Conservation (phyloP, 2,888 invertebrate genomes). For the Drosophila merina region DNA sequence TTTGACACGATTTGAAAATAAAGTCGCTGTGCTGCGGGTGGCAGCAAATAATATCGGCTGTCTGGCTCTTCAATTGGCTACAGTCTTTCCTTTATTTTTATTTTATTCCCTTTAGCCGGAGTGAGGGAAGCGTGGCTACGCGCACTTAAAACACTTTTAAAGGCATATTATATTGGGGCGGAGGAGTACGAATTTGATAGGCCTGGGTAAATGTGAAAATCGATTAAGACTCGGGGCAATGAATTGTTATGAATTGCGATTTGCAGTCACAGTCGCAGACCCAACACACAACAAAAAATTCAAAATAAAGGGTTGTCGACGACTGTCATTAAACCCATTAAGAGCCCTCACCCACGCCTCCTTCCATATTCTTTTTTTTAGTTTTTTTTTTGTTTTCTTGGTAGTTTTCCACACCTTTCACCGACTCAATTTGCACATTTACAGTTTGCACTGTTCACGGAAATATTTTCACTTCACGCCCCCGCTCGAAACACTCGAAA, state of each 20-base stretch:
- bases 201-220: conserved; percentile 36
- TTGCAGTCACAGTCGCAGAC: not conserved
- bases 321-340: conserved; percentile 33
- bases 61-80: conserved; percentile 24
- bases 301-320: conserved; percentile 6
- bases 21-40: conserved; percentile 47
- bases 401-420: conserved; percentile 26
- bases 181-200: conserved; percentile 38
- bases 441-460: conserved; percentile 24
- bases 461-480: conserved; percentile 3
- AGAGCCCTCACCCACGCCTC: not conserved
- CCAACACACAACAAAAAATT: not conserved
- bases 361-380: not conserved
- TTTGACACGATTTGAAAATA: conserved; percentile 70
- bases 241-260: conserved; percentile 39
- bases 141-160: conserved; percentile 61
- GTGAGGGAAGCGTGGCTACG: conserved; percentile 48
- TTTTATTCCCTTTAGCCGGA: not conserved
- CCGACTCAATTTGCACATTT: conserved; percentile 44
- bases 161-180: conserved; percentile 27
- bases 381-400: not conserved
- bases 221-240: conserved; percentile 47
- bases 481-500: conserved; percentile 51
- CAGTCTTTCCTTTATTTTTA: conserved; percentile 7
- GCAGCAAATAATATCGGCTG: conserved; percentile 53